Evolutionary conservation across 2,113 vertebrate genomes (phyloP), one percentile per base, ranked within the genome.

Genomic region (Cynoglossus semilaevis): DNA sequence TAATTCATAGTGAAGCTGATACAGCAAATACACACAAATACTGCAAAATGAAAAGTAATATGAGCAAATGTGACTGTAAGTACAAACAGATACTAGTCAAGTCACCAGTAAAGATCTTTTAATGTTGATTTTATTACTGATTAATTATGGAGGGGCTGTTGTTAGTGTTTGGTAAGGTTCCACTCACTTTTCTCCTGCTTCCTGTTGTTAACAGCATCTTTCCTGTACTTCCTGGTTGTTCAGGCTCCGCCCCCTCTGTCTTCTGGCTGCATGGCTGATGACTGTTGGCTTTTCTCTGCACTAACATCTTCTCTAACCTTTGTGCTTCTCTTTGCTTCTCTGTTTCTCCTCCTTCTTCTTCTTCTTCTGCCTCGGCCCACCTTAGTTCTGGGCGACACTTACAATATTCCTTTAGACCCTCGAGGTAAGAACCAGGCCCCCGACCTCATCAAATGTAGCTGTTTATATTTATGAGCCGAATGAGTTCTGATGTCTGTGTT

Each of bases 351-450:
- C 60, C 40, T 76, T 59, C 88, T 80, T 90, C n/a, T 58, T 78
- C 83, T 84, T 86, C 86, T 87, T 83, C 77, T 89, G 85, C 88
- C 87, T 76, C 88, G 88, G 91, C 86, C 87, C 85, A 81, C 58
- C 52, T 88, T 94, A 98, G 97, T 99, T 83, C 94, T 99, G 88
- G 97, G 97, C 93, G 95, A 98, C 94, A 99, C 97, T 94, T 99
- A 98, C 95, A 98, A 99, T 98, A 99, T 99, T 87, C 97, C 97
- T 91, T 95, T 98, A 96, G 96, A 98, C 91, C 96, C 93, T 91
- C 93, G 97, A 98, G 97, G 97, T 99, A 97, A 99, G 97, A 90
- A 49, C 41, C 10, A 53, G 41, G 8, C n/a, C 53, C n/a, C 15
- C 53, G 74, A 58, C 47, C 51, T 67, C 44, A 68, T 51, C 44